phyloP scores from a whole-genome alignment of 2,113 vertebrate species.

The Prietella phreatophila region DNA sequence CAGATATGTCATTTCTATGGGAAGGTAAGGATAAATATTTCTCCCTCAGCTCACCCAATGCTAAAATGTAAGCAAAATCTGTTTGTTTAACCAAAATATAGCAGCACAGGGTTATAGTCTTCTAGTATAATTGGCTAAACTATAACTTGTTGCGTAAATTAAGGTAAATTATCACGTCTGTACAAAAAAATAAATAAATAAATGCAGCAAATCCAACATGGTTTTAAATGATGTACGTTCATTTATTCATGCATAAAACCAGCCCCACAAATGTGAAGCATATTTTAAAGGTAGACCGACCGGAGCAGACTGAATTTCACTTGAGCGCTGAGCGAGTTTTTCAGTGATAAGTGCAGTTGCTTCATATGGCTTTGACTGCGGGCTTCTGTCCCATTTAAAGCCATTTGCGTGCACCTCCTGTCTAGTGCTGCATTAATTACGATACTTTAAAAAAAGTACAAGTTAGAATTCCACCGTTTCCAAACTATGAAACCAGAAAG shows the following conservation, averaged over 20 bases:
- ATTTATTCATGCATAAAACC: neutral
- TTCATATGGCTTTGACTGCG: neutral
- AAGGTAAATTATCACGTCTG: neutral
- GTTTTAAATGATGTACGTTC: neutral
- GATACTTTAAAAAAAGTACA: neutral
- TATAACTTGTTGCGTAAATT: neutral
- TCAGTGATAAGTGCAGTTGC: neutral
- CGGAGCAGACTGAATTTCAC: neutral
- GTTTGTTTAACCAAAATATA: neutral
- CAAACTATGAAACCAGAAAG: neutral
- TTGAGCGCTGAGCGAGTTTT: neutral
- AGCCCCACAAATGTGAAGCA: neutral
- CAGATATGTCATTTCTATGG: slow-evolving; percentile 96
- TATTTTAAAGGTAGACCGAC: neutral
- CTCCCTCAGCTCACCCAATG: too few species aligned
- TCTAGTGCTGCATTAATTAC: neutral
- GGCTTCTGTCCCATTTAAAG: neutral
- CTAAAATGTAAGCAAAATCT: too few species aligned
- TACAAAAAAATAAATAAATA: neutral
- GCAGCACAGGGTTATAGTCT: neutral
- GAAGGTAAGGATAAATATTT: slow-evolving; percentile 76
- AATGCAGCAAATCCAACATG: neutral
- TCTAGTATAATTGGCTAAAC: neutral
- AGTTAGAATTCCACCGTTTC: neutral
- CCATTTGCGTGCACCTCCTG: neutral